Conservation (phyloP, 2,113 vertebrate genomes). For the Festucalex cinctus region DNA sequence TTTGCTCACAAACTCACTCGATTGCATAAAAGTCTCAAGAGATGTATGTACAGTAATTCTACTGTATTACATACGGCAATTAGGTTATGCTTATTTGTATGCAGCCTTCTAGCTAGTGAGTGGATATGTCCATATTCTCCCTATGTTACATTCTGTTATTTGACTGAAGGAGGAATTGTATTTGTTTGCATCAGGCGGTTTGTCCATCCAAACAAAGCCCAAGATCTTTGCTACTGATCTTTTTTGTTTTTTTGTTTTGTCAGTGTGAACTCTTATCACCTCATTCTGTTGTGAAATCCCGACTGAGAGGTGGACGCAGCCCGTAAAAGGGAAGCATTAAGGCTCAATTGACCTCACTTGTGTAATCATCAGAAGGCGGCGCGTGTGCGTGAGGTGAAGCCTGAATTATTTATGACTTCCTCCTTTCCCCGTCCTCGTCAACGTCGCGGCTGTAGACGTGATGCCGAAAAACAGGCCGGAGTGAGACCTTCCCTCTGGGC, state of each 20-base stretch:
- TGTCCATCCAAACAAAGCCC: neutral
- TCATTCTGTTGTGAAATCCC: neutral
- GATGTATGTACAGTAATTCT: neutral
- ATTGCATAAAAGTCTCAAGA: neutral
- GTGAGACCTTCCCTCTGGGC: conserved; percentile 54
- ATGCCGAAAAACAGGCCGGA: conserved; percentile 60
- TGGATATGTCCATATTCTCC: no score
- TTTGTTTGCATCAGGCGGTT: neutral
- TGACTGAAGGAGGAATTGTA: neutral
- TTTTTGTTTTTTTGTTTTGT: neutral
- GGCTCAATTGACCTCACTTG: conserved; percentile 34
- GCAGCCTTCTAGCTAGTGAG: neutral
- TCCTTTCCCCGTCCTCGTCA: conserved; percentile 41
- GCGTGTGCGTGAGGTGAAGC: conserved; percentile 1
- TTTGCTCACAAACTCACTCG: neutral
- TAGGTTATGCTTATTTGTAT: neutral
- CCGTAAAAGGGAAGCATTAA: conserved; percentile 35
- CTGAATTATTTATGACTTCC: conserved; percentile 59
- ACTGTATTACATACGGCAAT: neutral
- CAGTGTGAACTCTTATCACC: neutral
- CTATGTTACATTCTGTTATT: no score
- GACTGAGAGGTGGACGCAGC: neutral
- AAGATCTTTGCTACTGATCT: neutral
- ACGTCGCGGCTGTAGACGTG: conserved; percentile 39
- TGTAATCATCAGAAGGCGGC: neutral